Evolutionary conservation across 2,888 invertebrate species (phyloP).

Genomic region (Sisyra nigra): DNA sequence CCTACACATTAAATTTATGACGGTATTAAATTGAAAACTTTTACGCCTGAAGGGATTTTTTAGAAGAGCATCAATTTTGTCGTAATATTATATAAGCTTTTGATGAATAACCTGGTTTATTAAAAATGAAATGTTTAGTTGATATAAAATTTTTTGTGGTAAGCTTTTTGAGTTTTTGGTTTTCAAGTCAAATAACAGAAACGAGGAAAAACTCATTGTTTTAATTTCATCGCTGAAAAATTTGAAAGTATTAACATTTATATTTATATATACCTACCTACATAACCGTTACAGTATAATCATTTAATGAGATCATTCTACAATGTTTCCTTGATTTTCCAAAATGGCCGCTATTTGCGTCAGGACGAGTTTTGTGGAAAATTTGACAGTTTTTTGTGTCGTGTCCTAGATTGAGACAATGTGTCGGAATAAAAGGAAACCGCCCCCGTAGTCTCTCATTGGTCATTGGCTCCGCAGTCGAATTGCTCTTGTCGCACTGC

Average conservation of each 20-base stretch:
- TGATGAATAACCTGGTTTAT: too few species aligned
- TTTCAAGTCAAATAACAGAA: not conserved
- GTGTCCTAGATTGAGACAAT: slow-evolving; percentile 2
- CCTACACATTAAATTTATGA: too few species aligned
- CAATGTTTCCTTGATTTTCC: slow-evolving; percentile 27
- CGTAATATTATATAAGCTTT: too few species aligned
- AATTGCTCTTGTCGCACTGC: slow-evolving; percentile 7
- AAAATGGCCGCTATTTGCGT: slow-evolving; percentile 24
- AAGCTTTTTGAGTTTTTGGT: not conserved
- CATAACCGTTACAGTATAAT: slow-evolving; percentile 15
- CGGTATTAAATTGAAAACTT: too few species aligned
- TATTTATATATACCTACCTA: not conserved
- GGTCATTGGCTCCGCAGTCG: not conserved
- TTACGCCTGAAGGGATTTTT: too few species aligned
- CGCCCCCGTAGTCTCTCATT: slow-evolving; percentile 1
- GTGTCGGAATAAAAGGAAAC: not conserved
- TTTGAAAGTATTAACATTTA: not conserved
- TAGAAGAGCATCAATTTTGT: too few species aligned
- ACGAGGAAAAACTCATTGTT: not conserved
- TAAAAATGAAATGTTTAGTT: too few species aligned
- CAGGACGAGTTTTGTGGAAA: not conserved
- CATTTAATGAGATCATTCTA: slow-evolving; percentile 27
- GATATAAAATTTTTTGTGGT: too few species aligned
- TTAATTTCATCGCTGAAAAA: not conserved
- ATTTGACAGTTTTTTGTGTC: not conserved